Base-by-base conservation (phyloP, 2,888 invertebrate species). In the Perizoma flavofasciatum region DNA sequence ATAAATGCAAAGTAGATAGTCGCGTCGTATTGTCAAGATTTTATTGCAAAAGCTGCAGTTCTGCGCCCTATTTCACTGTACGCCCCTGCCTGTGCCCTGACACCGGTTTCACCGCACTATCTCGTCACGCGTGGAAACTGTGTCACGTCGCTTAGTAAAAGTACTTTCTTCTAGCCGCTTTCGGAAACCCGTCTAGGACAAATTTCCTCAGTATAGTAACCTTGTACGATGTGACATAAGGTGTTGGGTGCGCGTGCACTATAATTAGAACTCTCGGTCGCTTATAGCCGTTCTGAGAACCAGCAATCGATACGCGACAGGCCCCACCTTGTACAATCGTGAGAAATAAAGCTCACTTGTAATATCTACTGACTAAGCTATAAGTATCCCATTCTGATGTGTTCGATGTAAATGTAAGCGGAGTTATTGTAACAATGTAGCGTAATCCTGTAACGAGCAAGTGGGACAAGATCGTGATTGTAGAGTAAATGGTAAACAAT, bases 161-260 rank as follows among this genome's bases (percentile, higher is more conserved):
- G 90, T 89, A 89, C 90, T 92, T 91, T 91, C 91, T 89, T 91
- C 87, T 75, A 81, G 82, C 88, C 88, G 88, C 88, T 89, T 90
- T 90, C 89, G 83, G 88, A 92, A 90, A 89, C 86, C 82, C 75
- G 89, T 82, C 84, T 83, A 79, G 82, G 84, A 83, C 82, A 77
- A 82, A 85, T 86, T 88, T 89, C 83, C 86, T 85, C 80, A 77
- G 77, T 82, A 79, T 77, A 80, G 81, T 85, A 89, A 87, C 86
- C 87, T 88, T 88, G 86, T 85, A 78, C 79, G 78, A 75, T 75
- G 85, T 91, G 88, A 89, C 88, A 90, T 89, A 89, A 90, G 86
- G 78, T 72, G 74, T 71, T 79, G 62, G 79, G 73, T 77, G 78
- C 72, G 72, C 73, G 71, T 76, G 74, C 77, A 75, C 84, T 88